Evolutionary conservation across 2,113 vertebrate genomes (phyloP).

Genomic region (Gopherus flavomarginatus): DNA sequence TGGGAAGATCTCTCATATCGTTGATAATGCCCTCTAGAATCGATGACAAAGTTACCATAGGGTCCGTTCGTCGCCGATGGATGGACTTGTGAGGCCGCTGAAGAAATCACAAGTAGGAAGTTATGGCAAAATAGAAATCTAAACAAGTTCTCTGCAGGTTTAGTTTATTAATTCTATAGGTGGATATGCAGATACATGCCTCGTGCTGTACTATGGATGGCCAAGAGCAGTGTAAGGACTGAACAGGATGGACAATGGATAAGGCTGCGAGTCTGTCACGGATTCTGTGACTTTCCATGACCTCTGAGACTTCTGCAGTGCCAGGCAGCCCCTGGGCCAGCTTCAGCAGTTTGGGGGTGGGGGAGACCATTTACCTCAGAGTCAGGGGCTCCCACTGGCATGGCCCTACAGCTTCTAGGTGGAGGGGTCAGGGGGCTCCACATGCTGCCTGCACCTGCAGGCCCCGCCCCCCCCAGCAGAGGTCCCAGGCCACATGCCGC

Average conservation of each 20-base stretch:
- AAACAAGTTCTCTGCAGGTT: background rate
- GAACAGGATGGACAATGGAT: background rate
- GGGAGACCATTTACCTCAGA: no score
- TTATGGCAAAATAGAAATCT: background rate
- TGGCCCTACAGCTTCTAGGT: no score
- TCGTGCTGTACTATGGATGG: accelerated
- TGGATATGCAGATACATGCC: background rate
- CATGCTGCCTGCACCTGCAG: no score
- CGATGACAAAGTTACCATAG: constrained; percentile 97
- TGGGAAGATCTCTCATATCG: constrained; percentile 95
- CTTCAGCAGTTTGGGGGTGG: no score
- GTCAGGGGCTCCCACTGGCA: no score
- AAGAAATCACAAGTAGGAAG: constrained; percentile 36
- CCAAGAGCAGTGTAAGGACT: background rate
- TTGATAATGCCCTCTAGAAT: constrained; percentile 97
- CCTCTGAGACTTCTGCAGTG: no score
- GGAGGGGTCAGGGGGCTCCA: no score
- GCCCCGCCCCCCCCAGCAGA: no score
- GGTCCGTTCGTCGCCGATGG: constrained; percentile 95
- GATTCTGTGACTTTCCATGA: no score
- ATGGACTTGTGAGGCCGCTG: constrained; percentile 98
- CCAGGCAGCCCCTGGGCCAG: no score
- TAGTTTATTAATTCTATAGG: background rate
- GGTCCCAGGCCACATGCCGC: no score
- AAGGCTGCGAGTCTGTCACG: no score